A percentile compares a stretch with the other conserved stretches of the same genome.
These are phyloP conservation scores for Pelosia muscerda DNA, from an alignment of 2,888 invertebrate species.

Conservation along the genomic window DNA sequence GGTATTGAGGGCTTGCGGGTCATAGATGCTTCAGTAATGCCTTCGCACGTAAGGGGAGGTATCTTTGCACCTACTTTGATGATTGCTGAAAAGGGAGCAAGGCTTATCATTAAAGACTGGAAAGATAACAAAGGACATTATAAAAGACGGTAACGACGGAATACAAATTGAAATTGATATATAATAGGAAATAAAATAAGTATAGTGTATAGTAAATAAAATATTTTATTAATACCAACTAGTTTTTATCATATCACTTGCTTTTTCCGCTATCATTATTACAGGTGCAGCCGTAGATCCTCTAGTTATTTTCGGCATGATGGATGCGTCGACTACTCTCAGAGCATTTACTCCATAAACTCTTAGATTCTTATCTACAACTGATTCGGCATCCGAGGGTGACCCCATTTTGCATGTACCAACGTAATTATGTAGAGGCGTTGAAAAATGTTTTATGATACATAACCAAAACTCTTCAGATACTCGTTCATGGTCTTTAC, in stretches of 20 bases:
- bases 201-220: slow-evolving; percentile 60
- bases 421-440: slow-evolving; percentile 78
- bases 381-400: slow-evolving; percentile 72
- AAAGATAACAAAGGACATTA: slow-evolving; percentile 75
- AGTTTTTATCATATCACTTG: slow-evolving; percentile 81
- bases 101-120: slow-evolving; percentile 80
- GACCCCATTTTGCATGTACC: slow-evolving; percentile 84
- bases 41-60: slow-evolving; percentile 77
- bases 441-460: slow-evolving; percentile 81
- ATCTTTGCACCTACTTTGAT: slow-evolving; percentile 78
- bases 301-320: slow-evolving; percentile 80
- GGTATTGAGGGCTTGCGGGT: slow-evolving; percentile 80
- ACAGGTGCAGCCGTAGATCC: slow-evolving; percentile 81
- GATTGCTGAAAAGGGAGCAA: slow-evolving; percentile 82
- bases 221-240: slow-evolving; percentile 73
- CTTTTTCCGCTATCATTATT: slow-evolving; percentile 84
- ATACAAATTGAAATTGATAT: too few relatives aligned
- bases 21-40: slow-evolving; percentile 82
- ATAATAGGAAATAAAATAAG: slow-evolving; percentile 13
- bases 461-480: slow-evolving; percentile 80
- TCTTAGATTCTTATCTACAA: slow-evolving; percentile 73
- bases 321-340: slow-evolving; percentile 78
- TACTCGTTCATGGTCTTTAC: slow-evolving; percentile 74
- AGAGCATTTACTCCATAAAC: slow-evolving; percentile 76
- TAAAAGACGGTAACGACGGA: slow-evolving; percentile 57